phyloP scores from a whole-genome alignment of 2,888 invertebrate species.

The Endotricha flammealis region DNA sequence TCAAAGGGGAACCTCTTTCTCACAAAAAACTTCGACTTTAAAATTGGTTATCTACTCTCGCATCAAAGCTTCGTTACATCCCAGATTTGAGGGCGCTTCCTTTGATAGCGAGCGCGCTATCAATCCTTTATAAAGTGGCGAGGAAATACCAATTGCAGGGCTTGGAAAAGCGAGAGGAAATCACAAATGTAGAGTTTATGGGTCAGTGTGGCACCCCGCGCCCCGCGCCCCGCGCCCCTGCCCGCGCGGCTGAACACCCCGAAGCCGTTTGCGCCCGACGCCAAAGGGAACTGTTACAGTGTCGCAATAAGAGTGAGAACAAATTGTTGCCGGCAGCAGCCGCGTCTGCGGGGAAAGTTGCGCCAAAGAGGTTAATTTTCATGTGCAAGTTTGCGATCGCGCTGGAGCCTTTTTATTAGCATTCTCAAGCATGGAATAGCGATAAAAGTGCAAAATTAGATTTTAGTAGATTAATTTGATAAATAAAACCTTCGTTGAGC shows the following conservation, averaged over 20 bases:
- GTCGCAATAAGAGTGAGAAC: not conserved
- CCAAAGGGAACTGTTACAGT: not conserved
- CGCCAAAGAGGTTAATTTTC: too few species aligned
- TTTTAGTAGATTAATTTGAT: not conserved
- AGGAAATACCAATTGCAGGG: not conserved
- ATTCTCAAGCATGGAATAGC: not conserved
- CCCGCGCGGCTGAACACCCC: not conserved
- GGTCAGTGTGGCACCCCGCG: conserved; percentile 20
- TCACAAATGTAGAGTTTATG: conserved; percentile 23
- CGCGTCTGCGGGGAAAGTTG: too few species aligned
- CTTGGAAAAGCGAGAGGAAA: conserved; percentile 16
- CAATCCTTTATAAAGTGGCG: not conserved
- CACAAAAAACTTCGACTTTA: too few species aligned
- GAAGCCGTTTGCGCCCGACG: not conserved
- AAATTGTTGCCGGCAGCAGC: too few species aligned
- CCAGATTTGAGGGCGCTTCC: too few species aligned
- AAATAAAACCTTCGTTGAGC: not conserved
- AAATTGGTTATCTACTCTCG: too few species aligned
- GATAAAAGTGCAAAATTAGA: too few species aligned
- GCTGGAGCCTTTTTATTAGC: too few species aligned
- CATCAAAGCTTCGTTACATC: too few species aligned
- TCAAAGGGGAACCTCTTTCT: too few species aligned
- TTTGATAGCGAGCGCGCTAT: too few species aligned
- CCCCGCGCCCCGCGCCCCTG: not conserved
- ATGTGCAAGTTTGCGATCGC: too few species aligned